Evolutionary conservation across 1,140 invertebrate genomes (phyloP).

Genomic region (Metaphire vulgaris): DNA sequence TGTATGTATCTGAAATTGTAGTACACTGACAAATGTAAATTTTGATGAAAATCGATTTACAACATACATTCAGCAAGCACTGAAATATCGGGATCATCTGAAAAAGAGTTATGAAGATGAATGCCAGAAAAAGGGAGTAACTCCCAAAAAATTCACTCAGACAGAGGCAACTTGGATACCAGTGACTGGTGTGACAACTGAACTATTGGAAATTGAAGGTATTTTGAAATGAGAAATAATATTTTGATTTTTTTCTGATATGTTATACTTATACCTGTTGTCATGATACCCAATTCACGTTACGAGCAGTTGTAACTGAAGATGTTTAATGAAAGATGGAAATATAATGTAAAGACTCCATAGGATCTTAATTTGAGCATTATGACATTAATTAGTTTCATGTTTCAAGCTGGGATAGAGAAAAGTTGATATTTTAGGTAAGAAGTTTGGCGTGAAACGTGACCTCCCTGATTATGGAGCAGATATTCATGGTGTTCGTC

Average conservation of each 20-base stretch:
- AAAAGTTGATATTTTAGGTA: conserved; percentile 19
- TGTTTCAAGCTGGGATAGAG: too few relatives aligned
- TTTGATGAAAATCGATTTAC: conserved; percentile 35
- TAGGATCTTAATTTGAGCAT: too few relatives aligned
- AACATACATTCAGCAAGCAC: conserved; percentile 32
- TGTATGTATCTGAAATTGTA: too few relatives aligned
- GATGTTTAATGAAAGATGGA: too few relatives aligned
- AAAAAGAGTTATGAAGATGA: conserved; percentile 21
- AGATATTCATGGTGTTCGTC: conserved; percentile 35
- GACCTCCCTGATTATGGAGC: conserved; percentile 32
- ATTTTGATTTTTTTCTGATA: too few relatives aligned
- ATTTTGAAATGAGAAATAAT: too few relatives aligned
- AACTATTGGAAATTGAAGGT: conserved; percentile 26
- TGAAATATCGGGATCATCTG: conserved; percentile 30
- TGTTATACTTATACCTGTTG: too few relatives aligned
- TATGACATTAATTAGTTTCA: too few relatives aligned
- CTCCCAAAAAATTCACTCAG: conserved; percentile 20
- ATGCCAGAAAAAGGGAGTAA: conserved; percentile 15
- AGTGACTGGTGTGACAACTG: conserved; percentile 14
- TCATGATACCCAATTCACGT: too few relatives aligned
- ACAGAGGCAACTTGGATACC: conserved; percentile 32
- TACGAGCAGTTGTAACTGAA: too few relatives aligned
- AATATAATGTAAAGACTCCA: too few relatives aligned
- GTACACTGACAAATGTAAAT: conserved; percentile 38
- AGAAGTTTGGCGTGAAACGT: conserved; percentile 32